Percentiles rank a stretch among this genome's conserved stretches.
Conservation (phyloP, 2,797 vertebrate species). For the Macropus fuliginosus region DNA sequence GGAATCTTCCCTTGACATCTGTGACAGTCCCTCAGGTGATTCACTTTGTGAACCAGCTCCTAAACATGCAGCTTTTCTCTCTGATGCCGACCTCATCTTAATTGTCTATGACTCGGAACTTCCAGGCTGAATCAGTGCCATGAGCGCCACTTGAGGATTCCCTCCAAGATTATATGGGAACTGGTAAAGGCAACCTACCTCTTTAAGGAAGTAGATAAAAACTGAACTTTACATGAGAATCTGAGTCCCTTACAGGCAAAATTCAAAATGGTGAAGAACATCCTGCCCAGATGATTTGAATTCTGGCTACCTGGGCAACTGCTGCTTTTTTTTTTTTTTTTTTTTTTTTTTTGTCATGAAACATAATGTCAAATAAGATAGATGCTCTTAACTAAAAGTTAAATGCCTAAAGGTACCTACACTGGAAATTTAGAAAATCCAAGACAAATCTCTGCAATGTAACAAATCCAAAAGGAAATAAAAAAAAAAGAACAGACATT, state of each 20-base stretch:
- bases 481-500: not conserved
- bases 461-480: not conserved
- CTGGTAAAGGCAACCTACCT: not conserved
- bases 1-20: slow-evolving; percentile 23
- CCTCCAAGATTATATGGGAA: not conserved
- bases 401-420: not conserved
- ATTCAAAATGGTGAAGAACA: not conserved
- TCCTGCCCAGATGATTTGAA: accelerated
- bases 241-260: not conserved
- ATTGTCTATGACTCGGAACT: not conserved
- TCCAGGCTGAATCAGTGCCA: not conserved
- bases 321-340: accelerated
- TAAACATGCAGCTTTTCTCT: not conserved
- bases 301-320: not conserved
- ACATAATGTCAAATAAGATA: accelerated
- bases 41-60: not conserved
- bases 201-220: not conserved
- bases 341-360: not conserved
- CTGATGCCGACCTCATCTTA: not conserved
- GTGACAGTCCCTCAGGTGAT: not conserved
- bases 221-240: not conserved
- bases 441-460: accelerated
- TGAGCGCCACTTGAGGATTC: not conserved
- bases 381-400: not conserved
- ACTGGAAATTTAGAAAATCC: no score